phyloP scores from a whole-genome alignment of 2,888 invertebrate species.

The Chrysopilus asiliformis region DNA sequence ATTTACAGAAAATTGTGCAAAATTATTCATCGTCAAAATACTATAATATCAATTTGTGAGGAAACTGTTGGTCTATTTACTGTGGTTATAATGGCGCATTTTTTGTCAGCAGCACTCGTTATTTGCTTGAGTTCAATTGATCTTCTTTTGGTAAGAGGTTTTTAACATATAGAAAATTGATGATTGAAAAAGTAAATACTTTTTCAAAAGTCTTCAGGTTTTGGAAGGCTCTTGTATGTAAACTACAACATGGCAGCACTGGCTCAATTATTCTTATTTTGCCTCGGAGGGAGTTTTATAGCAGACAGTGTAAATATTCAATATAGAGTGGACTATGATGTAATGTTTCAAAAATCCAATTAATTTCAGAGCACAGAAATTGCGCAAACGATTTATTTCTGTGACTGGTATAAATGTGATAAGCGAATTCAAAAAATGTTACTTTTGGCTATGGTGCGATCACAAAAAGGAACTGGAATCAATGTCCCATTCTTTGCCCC shows the following conservation, averaged over 20 bases:
- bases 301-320: slow-evolving; percentile 8
- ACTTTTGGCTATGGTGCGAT: slow-evolving; percentile 7
- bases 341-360: neutral
- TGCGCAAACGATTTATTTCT: slow-evolving; percentile 5
- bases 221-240: slow-evolving; percentile 8
- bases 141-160: neutral
- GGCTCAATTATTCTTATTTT: slow-evolving; percentile 9
- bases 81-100: neutral
- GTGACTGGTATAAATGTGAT: slow-evolving; percentile 12
- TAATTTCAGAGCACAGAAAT: slow-evolving; percentile 8
- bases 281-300: slow-evolving; percentile 7
- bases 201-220: slow-evolving; percentile 8
- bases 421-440: slow-evolving; percentile 5
- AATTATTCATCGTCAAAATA: neutral
- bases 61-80: neutral
- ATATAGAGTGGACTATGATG: neutral
- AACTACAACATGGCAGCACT: slow-evolving; percentile 9
- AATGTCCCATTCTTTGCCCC: slow-evolving; percentile 10
- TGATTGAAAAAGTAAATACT: neutral
- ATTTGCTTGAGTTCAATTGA: neutral
- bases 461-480: slow-evolving; percentile 6
- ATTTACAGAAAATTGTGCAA: too few species aligned
- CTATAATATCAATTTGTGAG: neutral
- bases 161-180: too few species aligned
- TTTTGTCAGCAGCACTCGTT: neutral